A percentile compares a stretch with the other conserved stretches of the same genome.
Evolutionary conservation across 2,888 invertebrate species (phyloP).

Genomic region (Polymixis lichenea): DNA sequence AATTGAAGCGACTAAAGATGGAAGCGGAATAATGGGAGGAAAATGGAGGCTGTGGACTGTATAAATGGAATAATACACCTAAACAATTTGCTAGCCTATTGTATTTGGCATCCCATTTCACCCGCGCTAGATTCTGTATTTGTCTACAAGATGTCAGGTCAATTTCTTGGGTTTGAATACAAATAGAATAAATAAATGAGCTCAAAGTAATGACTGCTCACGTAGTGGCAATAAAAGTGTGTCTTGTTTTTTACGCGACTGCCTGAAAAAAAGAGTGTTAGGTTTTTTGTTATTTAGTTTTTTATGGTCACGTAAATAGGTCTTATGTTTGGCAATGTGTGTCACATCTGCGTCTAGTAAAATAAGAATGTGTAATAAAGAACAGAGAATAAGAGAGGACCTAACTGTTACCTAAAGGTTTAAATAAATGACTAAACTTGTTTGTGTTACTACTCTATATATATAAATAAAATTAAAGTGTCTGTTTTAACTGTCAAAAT

Average conservation of each 20-base stretch:
- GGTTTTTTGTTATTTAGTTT: neutral
- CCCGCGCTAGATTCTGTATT: conserved; percentile 4
- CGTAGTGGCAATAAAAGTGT: neutral
- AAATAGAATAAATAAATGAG: conserved; percentile 10
- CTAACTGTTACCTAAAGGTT: too few species aligned
- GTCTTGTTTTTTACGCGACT: conserved; percentile 1
- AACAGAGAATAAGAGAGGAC: neutral
- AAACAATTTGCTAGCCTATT: conserved; percentile 44
- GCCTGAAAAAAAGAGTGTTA: neutral
- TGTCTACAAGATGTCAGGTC: conserved; percentile 16
- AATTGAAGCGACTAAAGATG: conserved; percentile 47
- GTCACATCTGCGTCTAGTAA: neutral
- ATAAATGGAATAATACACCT: conserved; percentile 44
- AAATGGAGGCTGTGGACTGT: conserved; percentile 34
- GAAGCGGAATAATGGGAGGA: conserved; percentile 33
- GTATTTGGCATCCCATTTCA: conserved; percentile 26
- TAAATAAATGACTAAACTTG: too few species aligned
- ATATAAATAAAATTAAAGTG: too few species aligned
- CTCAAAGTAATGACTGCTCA: neutral
- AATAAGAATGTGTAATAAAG: neutral
- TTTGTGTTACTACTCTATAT: too few species aligned
- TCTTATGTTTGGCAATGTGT: neutral
- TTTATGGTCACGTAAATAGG: neutral
- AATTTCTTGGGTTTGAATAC: conserved; percentile 12
- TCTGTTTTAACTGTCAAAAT: too few species aligned